Conservation (phyloP, 2,888 invertebrate genomes). For the Diarsia mendica region DNA sequence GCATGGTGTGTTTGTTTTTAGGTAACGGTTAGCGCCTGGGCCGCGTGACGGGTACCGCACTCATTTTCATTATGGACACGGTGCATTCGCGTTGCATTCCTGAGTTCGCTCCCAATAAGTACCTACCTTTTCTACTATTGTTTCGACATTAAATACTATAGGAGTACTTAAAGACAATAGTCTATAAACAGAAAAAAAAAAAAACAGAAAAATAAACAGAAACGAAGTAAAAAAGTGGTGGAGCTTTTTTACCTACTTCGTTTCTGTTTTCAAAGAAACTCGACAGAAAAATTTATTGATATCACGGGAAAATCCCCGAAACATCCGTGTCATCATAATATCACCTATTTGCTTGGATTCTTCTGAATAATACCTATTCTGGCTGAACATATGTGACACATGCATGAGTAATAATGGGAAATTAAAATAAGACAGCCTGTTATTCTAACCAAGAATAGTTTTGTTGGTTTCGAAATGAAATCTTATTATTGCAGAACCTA, state of each 20-base stretch:
- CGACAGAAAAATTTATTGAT: slow-evolving; percentile 6
- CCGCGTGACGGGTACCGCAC: slow-evolving; percentile 79
- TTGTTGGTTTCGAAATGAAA: background rate
- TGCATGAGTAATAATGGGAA: background rate
- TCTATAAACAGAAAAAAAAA: too few species aligned
- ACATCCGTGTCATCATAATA: background rate
- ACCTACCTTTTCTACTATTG: slow-evolving; percentile 42
- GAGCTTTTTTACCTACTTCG: slow-evolving; percentile 63
- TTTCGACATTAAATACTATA: slow-evolving; percentile 59
- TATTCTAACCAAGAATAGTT: background rate
- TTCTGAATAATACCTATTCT: background rate
- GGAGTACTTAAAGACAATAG: too few species aligned
- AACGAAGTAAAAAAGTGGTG: too few species aligned
- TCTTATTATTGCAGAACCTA: background rate
- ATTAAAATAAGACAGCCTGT: background rate
- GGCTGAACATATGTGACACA: background rate
- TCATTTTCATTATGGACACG: slow-evolving; percentile 79
- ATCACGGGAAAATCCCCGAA: slow-evolving; percentile 2
- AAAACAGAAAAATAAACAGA: too few species aligned
- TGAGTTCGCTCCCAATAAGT: slow-evolving; percentile 64
- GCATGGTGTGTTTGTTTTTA: slow-evolving; percentile 49
- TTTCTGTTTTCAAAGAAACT: slow-evolving; percentile 10
- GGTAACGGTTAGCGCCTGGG: slow-evolving; percentile 79
- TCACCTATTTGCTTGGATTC: background rate
- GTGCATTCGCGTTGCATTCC: slow-evolving; percentile 82